phyloP scores from a whole-genome alignment of 2,888 invertebrate genomes.

The Leuctra nigra region DNA sequence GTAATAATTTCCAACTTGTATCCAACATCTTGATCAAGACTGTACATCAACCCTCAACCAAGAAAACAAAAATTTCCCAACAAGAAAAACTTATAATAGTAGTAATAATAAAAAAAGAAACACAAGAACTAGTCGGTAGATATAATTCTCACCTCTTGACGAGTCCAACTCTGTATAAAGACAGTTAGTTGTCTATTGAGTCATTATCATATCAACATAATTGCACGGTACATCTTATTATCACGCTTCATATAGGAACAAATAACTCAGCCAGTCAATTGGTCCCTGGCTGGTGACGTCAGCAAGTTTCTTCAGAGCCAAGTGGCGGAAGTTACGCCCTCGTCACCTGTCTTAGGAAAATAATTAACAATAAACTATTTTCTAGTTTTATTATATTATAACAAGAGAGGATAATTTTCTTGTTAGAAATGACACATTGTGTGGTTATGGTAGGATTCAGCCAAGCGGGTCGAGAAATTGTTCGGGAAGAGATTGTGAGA shows the following conservation, averaged over 20 bases:
- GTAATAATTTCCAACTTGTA: no score
- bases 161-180: no score
- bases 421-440: neutral
- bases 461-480: no score
- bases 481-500: no score
- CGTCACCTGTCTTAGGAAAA: conserved; percentile 15
- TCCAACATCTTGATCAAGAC: no score
- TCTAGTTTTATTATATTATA: no score
- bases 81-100: no score
- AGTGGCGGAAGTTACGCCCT: conserved; percentile 13
- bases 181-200: conserved; percentile 4
- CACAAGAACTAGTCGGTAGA: no score
- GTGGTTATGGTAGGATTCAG: neutral
- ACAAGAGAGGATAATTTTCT: conserved; percentile 5
- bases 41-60: no score
- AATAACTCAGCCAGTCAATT: neutral
- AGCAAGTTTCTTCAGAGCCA: neutral
- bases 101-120: no score
- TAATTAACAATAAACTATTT: conserved; percentile 19
- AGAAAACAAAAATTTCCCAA: no score
- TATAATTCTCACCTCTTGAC: no score
- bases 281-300: neutral
- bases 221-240: conserved; percentile 13
- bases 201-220: conserved; percentile 17
- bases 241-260: neutral